Evolutionary conservation across 1,140 invertebrate species (phyloP).

Genomic region (Neuroterus valhalla): DNA sequence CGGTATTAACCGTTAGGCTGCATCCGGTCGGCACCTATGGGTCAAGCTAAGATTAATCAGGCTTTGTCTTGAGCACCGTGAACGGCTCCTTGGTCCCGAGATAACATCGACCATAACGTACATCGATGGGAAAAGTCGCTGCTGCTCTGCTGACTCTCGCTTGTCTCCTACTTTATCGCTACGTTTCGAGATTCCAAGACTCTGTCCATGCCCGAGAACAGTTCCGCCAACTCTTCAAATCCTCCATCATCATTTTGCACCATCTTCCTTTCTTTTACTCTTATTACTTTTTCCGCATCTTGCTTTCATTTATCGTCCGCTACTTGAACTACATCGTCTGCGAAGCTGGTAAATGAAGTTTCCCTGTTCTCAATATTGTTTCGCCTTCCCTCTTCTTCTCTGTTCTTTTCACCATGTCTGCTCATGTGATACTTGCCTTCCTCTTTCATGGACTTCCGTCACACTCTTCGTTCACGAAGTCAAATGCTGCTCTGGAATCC

Average conservation of each 20-base stretch:
- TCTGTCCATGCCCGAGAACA: neutral
- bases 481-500: no score
- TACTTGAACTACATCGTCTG: no score
- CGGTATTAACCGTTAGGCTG: constrained; percentile 25
- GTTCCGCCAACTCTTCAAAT: neutral
- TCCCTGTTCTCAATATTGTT: no score
- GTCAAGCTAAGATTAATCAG: constrained; percentile 30
- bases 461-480: no score
- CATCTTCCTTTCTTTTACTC: no score
- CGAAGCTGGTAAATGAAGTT: no score
- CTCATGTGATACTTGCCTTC: no score
- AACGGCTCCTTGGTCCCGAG: constrained; percentile 29
- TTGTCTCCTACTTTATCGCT: constrained; percentile 21
- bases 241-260: neutral
- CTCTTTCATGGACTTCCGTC: no score
- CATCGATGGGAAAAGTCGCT: constrained; percentile 21
- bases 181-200: constrained; percentile 27
- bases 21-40: constrained; percentile 30
- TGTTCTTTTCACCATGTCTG: no score
- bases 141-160: constrained; percentile 5
- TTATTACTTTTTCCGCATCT: no score
- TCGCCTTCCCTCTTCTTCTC: no score
- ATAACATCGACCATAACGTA: constrained; percentile 29
- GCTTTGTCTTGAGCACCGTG: constrained; percentile 29
- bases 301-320: no score